Evolutionary conservation across 1,140 invertebrate species (phyloP), one percentile per base, ranked within the genome.

Genomic region (Penaeus japonicus): DNA sequence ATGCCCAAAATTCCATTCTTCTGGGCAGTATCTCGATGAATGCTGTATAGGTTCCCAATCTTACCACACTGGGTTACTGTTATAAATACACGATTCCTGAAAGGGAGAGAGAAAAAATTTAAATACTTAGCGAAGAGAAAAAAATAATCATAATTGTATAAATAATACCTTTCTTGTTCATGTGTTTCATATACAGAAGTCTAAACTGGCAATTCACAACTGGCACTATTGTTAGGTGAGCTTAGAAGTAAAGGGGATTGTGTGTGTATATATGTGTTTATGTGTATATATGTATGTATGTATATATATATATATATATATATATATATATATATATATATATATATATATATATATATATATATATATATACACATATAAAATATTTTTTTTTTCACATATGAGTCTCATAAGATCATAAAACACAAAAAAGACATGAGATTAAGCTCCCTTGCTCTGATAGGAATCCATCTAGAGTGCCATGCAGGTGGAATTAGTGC

Each of bases 51-150:
- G 57, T n/a, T 17, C 15, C 57, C 57, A 59, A 59, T 17, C n/a
- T 59, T 59, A 17, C n/a, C 57, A 59, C 57, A 59, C 57, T 59
- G 57, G 57, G 57, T 59, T n/a, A 59, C 57, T 59, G 57, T 59
- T 15, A 59, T 59, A 15, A 59, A 17, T 59, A 59, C 57, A 59
- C 57, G 57, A 59, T 59, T 59, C 15, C 57, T 59, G 57, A 17
- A 59, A 59, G 90, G n/a, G 57, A 77, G 20, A 91, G 20, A 79
- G 35, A 90, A 47, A 15, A 1, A 62, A 59, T n/a, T n/a, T n/a
- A n/a, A n/a, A n/a, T n/a, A n/a, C n/a, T n/a, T n/a, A n/a, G n/a
- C n/a, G n/a, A n/a, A n/a, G n/a, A n/a, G n/a, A n/a, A n/a, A n/a
- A n/a, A n/a, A n/a, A n/a, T n/a, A n/a, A n/a, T n/a, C n/a, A n/a